Conservation (phyloP, 2,113 vertebrate species). For the Catagonus wagneri region DNA sequence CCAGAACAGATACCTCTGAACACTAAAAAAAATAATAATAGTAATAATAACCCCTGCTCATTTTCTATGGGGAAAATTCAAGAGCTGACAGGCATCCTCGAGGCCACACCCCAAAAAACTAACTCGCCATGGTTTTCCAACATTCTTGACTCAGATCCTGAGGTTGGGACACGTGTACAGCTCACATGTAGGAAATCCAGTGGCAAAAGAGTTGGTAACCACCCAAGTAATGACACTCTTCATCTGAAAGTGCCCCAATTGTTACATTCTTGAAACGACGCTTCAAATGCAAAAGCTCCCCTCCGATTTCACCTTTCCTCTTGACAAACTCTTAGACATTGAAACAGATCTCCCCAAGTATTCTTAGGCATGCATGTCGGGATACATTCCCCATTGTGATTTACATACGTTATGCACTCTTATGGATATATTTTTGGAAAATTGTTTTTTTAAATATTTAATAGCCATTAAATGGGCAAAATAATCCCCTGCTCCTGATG, state of each 20-base stretch:
- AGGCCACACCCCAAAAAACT: background rate
- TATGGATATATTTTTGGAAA: slow-evolving; percentile 50
- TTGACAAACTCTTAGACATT: background rate
- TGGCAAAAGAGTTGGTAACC: background rate
- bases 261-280: background rate
- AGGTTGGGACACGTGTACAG: background rate
- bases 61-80: background rate
- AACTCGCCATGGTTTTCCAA: background rate
- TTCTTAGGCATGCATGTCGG: background rate
- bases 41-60: background rate
- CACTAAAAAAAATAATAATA: no score
- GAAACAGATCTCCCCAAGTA: background rate
- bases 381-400: slow-evolving; percentile 34
- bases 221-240: background rate
- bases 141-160: background rate
- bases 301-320: background rate
- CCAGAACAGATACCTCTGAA: background rate
- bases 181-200: background rate
- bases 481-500: background rate
- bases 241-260: background rate
- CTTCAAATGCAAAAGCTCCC: slow-evolving; percentile 26
- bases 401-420: background rate
- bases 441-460: slow-evolving; percentile 68
- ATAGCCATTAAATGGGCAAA: slow-evolving; percentile 60
- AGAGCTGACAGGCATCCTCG: background rate